Evolutionary conservation across 2,888 invertebrate genomes (phyloP).

Genomic region (Meteorus cinctellus): DNA sequence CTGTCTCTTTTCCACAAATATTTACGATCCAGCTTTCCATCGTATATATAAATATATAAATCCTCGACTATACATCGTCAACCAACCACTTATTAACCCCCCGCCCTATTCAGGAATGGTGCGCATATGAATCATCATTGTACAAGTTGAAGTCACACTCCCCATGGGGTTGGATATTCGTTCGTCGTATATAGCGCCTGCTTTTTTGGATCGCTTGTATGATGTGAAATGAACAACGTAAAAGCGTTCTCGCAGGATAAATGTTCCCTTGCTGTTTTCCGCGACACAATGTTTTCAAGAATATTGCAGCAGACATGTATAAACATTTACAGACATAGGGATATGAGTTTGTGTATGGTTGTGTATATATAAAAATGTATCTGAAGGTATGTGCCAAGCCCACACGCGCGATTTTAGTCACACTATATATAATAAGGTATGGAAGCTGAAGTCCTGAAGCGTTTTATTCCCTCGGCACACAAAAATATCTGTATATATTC

Average conservation of each 20-base stretch:
- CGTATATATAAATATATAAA: conserved; percentile 21
- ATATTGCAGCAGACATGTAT: neutral
- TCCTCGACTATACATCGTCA: conserved; percentile 39
- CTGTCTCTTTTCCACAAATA: conserved; percentile 28
- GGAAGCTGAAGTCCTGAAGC: neutral
- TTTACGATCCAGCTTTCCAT: conserved; percentile 33
- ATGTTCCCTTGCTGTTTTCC: conserved; percentile 36
- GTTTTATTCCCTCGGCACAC: conserved; percentile 10
- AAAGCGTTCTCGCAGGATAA: conserved; percentile 38
- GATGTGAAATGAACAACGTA: conserved; percentile 15
- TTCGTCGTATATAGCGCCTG: neutral
- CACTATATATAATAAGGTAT: conserved; percentile 18
- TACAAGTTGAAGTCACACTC: conserved; percentile 43
- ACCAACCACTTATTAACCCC: conserved; percentile 45
- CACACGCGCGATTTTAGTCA: conserved; percentile 36
- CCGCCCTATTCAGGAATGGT: conserved; percentile 21
- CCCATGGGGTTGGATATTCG: conserved; percentile 36
- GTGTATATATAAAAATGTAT: conserved; percentile 8
- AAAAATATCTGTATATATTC: too few relatives aligned
- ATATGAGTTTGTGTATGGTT: neutral
- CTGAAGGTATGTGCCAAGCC: conserved; percentile 27
- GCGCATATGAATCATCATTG: conserved; percentile 42
- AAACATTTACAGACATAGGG: neutral
- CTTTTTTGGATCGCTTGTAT: conserved; percentile 3
- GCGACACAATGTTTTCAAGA: conserved; percentile 39